Evolutionary conservation across 2,888 invertebrate species (phyloP).

Genomic region (Meliscaeva auricollis): DNA sequence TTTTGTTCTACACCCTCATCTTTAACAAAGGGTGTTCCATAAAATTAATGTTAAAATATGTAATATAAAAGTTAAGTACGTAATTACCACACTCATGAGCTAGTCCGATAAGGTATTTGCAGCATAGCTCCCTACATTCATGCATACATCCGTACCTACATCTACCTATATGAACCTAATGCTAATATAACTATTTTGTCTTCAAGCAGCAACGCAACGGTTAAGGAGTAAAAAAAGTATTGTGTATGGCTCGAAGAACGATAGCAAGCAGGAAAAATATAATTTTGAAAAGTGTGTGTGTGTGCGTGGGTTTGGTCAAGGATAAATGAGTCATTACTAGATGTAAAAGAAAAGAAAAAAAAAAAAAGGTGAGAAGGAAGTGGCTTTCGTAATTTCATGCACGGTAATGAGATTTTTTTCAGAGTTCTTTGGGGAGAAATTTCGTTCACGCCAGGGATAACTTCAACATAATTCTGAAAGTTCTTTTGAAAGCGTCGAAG

Average conservation of each 20-base stretch:
- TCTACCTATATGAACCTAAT: not conserved
- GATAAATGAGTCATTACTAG: constrained; percentile 60
- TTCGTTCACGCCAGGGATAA: constrained; percentile 25
- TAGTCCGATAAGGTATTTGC: not conserved
- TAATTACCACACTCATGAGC: constrained; percentile 68
- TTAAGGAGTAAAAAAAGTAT: not conserved
- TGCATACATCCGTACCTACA: not conserved
- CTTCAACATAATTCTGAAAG: constrained; percentile 17
- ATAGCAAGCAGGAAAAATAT: constrained; percentile 4
- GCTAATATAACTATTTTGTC: not conserved
- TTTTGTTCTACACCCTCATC: not conserved
- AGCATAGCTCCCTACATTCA: not conserved
- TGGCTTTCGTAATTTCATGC: constrained; percentile 54
- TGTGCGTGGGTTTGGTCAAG: constrained; percentile 61
- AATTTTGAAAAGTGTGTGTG: not conserved
- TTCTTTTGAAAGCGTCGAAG: constrained; percentile 26
- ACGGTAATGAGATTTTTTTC: constrained; percentile 54
- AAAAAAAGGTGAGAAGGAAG: constrained; percentile 40
- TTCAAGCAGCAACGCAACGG: not conserved
- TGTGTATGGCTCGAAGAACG: not conserved
- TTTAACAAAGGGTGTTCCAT: not conserved
- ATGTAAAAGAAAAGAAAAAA: too few species aligned
- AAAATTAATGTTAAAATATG: constrained; percentile 44
- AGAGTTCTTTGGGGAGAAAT: constrained; percentile 17
- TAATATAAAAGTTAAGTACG: constrained; percentile 54